Base-by-base conservation (phyloP, 2,888 invertebrate genomes). In the Agapostemon virescens region DNA sequence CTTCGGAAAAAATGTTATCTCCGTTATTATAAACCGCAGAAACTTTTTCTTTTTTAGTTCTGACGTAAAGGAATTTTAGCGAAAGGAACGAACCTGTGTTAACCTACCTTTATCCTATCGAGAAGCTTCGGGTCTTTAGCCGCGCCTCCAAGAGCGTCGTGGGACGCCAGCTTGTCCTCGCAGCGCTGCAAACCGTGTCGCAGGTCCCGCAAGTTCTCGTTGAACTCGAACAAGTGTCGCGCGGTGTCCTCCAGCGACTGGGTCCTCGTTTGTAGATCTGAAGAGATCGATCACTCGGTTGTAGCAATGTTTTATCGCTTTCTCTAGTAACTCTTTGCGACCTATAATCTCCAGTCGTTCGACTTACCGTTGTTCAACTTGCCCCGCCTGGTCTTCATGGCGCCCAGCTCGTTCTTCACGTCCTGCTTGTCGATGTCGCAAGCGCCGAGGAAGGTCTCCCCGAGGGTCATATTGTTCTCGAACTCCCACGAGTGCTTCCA, bases 401-500 rank as follows among this genome's bases (percentile, higher is more conserved):
- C 95, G 85, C 96, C 95, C 6, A 98, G 93, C 90, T 98, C 97
- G 58, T 95, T 95, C 90, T 97, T 96, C 0, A 99, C 97, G 2
- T 97, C 95, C 68, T 98, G 98, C 90, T 98, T 97, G 90, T 98
- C 98, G 70, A 96, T 95, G 91, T 98, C 98, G 87, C 98, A 98
- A 67, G 97, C 95, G 0, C 95, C 95, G 70, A 98, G 94, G 94
- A 98, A 97, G 0, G 97, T 96, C 89, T 98, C 98, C 0, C 98
- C 98, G 4, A 97, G 93, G 0, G 96, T 96, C 90, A 96, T 95
- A 85, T 97, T 96, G 92, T 97, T 97, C 90, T 98, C 98, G 89
- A 96, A 98, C 93, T 98, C 98, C 15, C 98, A 98, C 20, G 97
- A 97, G 89, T 97, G 97, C 92, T 98, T 97, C 96, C 98, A 97